These are phyloP conservation scores for Agapostemon virescens DNA, from an alignment of 2,888 invertebrate genomes.

Conservation along the genomic window DNA sequence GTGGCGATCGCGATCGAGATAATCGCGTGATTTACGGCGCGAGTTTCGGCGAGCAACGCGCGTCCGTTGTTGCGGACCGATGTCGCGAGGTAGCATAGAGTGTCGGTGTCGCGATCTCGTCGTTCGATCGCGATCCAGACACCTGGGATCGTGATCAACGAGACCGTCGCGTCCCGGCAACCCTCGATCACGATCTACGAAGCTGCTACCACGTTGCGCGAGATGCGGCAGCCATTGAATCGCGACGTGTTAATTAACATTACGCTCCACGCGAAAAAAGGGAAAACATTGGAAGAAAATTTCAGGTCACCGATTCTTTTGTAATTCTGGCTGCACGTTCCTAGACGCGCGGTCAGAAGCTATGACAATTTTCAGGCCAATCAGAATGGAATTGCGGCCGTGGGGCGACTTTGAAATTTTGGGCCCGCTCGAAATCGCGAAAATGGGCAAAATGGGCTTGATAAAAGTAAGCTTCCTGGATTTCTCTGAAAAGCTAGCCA, in stretches of 20 bases:
- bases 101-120: constrained; percentile 46
- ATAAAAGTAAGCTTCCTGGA: too few species aligned
- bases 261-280: too few species aligned
- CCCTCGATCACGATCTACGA: constrained; percentile 30
- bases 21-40: constrained; percentile 35
- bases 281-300: too few species aligned
- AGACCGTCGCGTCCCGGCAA: constrained; percentile 34
- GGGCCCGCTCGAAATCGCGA: too few species aligned
- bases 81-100: constrained; percentile 31
- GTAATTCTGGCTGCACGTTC: too few species aligned
- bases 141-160: constrained; percentile 42
- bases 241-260: constrained; percentile 34
- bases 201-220: constrained; percentile 28
- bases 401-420: too few species aligned
- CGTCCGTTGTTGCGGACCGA: neutral
- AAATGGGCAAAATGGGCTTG: too few species aligned
- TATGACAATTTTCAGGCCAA: too few species aligned
- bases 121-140: constrained; percentile 37
- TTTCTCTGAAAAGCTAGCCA: too few species aligned
- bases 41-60: constrained; percentile 21
- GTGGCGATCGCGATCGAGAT: constrained; percentile 31
- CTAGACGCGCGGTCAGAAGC: too few species aligned
- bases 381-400: too few species aligned
- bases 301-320: too few species aligned
- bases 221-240: constrained; percentile 15